Conservation (phyloP, 2,888 invertebrate genomes). For the Imbricaverruca yamaguchii region DNA sequence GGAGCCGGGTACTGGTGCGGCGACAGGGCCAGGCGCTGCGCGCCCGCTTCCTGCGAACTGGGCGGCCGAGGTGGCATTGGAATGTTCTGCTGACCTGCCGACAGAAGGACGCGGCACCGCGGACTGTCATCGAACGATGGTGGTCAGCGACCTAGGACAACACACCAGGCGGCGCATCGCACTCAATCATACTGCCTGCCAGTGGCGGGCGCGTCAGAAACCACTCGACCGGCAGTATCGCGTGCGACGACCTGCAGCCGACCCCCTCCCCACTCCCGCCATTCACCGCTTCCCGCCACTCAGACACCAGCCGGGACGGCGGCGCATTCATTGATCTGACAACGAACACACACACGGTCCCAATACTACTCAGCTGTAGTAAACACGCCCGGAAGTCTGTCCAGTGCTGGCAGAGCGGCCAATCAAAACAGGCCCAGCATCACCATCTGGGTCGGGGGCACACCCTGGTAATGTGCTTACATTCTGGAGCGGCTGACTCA, state of each 20-base stretch:
- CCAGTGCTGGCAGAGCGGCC: neutral
- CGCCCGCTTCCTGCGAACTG: neutral
- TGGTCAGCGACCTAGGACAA: neutral
- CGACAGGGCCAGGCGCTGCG: neutral
- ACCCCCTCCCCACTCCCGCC: neutral
- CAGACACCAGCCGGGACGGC: neutral
- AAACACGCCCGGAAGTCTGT: neutral
- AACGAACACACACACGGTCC: neutral
- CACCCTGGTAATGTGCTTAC: neutral
- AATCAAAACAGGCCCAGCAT: neutral
- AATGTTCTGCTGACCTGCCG: neutral
- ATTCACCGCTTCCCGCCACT: neutral
- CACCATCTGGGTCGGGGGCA: neutral
- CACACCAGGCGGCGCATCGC: neutral
- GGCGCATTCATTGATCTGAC: neutral
- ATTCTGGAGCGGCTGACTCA: neutral
- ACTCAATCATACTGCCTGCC: too few relatives aligned
- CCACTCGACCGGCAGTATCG: neutral
- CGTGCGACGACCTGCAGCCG: neutral
- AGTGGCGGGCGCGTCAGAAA: neutral
- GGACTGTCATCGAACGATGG: neutral
- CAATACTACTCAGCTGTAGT: slow-evolving; percentile 8
- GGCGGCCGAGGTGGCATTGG: slow-evolving; percentile 25
- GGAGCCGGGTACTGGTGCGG: slow-evolving; percentile 6
- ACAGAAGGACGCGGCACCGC: neutral